Base-by-base conservation (phyloP, 2,888 invertebrate genomes). In the Hemithea aestivaria region DNA sequence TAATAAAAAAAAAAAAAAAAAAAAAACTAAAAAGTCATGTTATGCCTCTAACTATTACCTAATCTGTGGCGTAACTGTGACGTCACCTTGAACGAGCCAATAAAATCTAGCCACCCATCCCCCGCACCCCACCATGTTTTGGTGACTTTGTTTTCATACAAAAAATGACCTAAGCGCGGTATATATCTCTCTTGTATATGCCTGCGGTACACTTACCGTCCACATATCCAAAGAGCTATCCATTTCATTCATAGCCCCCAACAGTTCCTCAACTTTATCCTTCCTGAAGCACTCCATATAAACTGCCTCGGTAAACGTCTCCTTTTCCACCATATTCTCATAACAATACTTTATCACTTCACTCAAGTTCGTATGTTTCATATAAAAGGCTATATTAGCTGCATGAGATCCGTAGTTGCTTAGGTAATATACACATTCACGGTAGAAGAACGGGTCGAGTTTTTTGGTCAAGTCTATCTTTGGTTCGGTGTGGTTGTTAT, bases 351-450 rank as follows among this genome's bases (percentile, higher is more conserved):
- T 82, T 6, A 95, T 79, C 6, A 94, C 93, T 33, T 92, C 91
- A 4, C 82, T 74, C 51, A 93, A 79, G 50, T 92, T 91, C 7
- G 91, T 90, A 52, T 95, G 92, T 40, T 91, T 91, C 53, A 95
- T 88, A 51, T 92, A 92, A 66, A 96, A 96, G 40, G 91, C 90
- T 34, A 96, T 88, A 35, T 94, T 89, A 6, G 92, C 91, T 0
- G 89, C 81, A 59, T 92, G 92, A 2, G 92, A 93, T 0, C 96
- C 96, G 61, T 96, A 97, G 41, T 90, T 92, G 2, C 89, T 88
- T 2, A 97, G 81, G 72, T 97, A 97, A 69, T 92, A 94, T 1
- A 95, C 73, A 56, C 94, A 95, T 76, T 97, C 96, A 43, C 92
- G 90, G 56, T 92, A 92, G 50, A 90, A 90, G 49, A 89, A 85